These are phyloP conservation scores for Fratercula arctica DNA, from an alignment of 2,797 vertebrate species.

Conservation along the genomic window DNA sequence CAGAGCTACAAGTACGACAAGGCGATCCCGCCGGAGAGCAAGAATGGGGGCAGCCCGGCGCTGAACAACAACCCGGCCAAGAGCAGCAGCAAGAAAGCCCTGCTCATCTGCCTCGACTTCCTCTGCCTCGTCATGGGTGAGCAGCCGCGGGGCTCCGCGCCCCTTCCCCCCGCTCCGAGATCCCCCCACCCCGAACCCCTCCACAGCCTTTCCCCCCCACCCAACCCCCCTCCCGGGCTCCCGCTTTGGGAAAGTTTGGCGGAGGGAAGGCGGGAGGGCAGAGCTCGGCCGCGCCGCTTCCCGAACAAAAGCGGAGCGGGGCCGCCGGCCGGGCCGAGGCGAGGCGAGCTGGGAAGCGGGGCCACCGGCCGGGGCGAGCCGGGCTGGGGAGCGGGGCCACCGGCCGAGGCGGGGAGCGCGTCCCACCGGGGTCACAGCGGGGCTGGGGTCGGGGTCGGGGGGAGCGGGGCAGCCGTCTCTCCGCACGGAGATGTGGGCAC, in stretches of 20 bases:
- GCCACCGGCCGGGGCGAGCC: not conserved
- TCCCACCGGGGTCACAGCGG: not conserved
- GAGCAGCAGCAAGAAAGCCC: constrained; percentile 86
- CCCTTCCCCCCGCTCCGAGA: not conserved
- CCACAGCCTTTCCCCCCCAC: not conserved
- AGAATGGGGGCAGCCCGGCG: constrained; percentile 92
- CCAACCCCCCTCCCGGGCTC: too few species aligned
- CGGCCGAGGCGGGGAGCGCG: not conserved
- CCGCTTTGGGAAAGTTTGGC: not conserved
- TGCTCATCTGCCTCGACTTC: constrained; percentile 91
- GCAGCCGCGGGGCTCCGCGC: constrained; percentile 48
- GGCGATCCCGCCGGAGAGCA: constrained; percentile 92
- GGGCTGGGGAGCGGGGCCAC: not conserved
- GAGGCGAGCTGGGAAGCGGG: not conserved
- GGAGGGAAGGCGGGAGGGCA: not conserved
- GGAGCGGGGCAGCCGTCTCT: not conserved
- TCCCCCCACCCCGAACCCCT: too few species aligned
- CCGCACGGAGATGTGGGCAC: not conserved
- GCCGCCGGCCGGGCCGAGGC: not conserved
- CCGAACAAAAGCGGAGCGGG: constrained; percentile 39
- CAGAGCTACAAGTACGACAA: constrained; percentile 98
- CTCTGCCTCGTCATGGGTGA: constrained; percentile 95
- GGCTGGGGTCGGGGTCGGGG: not conserved
- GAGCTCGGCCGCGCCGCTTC: not conserved
- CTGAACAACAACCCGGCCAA: constrained; percentile 89